phyloP scores from a whole-genome alignment of 2,888 invertebrate genomes.

The Drosophila tanythrix region DNA sequence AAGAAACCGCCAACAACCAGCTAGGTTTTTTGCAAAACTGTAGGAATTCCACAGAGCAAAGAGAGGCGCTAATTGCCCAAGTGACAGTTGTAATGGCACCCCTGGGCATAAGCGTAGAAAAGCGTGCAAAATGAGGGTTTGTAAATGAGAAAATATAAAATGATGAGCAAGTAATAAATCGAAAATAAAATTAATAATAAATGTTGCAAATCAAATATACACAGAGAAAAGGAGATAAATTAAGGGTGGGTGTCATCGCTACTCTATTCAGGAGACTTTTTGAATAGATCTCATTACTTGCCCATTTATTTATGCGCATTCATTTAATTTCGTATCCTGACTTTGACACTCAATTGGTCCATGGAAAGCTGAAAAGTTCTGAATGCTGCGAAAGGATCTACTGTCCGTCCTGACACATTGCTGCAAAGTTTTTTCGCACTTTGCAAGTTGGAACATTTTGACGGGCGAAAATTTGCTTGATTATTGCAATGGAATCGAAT shows the following conservation, averaged over 20 bases:
- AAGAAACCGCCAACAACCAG: constrained; percentile 30
- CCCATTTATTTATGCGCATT: constrained; percentile 32
- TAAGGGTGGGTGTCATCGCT: background rate
- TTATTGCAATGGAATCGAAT: constrained; percentile 58
- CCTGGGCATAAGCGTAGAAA: constrained; percentile 25
- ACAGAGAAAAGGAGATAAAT: too few species aligned
- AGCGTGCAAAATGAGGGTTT: background rate
- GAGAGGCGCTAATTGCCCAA: constrained; percentile 53
- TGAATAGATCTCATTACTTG: constrained; percentile 51
- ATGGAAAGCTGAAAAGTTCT: constrained; percentile 7
- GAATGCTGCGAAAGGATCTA: constrained; percentile 1
- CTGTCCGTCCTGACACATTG: constrained; percentile 26
- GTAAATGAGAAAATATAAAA: background rate
- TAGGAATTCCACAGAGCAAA: constrained; percentile 12
- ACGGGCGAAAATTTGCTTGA: constrained; percentile 79
- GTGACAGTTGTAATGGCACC: constrained; percentile 52
- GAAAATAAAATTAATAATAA: background rate
- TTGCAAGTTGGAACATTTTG: constrained; percentile 67
- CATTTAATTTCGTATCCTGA: constrained; percentile 44
- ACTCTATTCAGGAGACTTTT: constrained; percentile 1
- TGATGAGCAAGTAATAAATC: constrained; percentile 2
- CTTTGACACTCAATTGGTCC: constrained; percentile 33
- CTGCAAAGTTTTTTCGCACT: constrained; percentile 47
- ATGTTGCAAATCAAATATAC: background rate
- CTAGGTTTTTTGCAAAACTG: constrained; percentile 27